Base-by-base conservation (phyloP, 2,797 vertebrate genomes). In the Catamblyrhynchus diadema region DNA sequence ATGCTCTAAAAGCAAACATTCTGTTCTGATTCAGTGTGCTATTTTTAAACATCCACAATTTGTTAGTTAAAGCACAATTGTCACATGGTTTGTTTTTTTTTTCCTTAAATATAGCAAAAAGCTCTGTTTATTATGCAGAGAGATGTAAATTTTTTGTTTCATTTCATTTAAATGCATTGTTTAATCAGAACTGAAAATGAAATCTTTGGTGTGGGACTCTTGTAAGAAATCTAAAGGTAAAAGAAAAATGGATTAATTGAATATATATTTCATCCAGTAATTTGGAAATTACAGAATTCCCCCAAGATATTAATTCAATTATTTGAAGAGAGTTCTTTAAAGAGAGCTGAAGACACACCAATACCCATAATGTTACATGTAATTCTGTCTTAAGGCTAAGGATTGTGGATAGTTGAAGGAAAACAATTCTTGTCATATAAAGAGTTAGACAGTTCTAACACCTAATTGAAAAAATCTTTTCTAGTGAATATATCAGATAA, bases 1-100 rank as follows among this genome's bases (percentile, higher is more conserved):
- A 85, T 94, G 64, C 78, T 77, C 39, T 77, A 91, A 88, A 94
- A 96, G 14, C 89, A 96, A 97, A 94, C 71, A 95, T 72, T 83
- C 59, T 88, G 61, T 81, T 97, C 96, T 57, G 77, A 70, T 70
- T 95, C n/a, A 82, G 33, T 61, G 37, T 90, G 66, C 90, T 95
- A 96, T 97, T 96, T 97, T 91, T 94, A 97, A 95, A 77, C 1
- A 5, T 33, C 19, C 33, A 86, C 59, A 61, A 51, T 88, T 92
- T 92, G 57, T 88, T 94, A 94, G 70, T 92, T 95, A 73, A 87
- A 85, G 30, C 9, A 23, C 66, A 83, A 73, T 70, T 92, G n/a
- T 60, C 3, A 3, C 15, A 18, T 48, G 17, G 28, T 19, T 19
- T 51, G 16, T 9, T 9, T 17, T 21, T 7, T 12, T 72, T 75